Base-by-base conservation (phyloP, 2,797 vertebrate species). In the Anas acuta region DNA sequence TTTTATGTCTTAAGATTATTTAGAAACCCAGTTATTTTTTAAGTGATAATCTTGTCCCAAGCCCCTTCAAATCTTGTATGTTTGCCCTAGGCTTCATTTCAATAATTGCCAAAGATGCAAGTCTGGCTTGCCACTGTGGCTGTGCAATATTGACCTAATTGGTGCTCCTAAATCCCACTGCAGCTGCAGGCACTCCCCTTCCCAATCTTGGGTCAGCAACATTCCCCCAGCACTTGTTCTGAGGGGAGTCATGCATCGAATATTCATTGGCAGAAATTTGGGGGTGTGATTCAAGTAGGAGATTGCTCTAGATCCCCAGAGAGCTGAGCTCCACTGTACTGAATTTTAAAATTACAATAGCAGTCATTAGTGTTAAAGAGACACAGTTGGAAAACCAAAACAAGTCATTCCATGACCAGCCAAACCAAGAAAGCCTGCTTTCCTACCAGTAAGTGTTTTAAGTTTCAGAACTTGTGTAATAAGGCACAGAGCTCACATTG, bases 41-140 rank as follows among this genome's bases (percentile, higher is more conserved):
- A 1, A 41, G 53, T 47, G 30, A 21, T 5, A 26, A 39, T 13
- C 43, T 69, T 43, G 32, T 51, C 49, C 45, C 20, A 22, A 28
- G 11, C 21, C 9, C 35, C 13, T 43, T 64, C 21, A 32, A 47
- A 30, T 47, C n/a, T 39, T 8, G 0, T 2, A 0, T 15, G 5
- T 64, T 89, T 77, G 30, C 33, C 53, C 33, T 11, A 0, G 2
- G 15, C 66, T 81, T 74, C 1, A 0, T 66, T 74, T 51, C 57
- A 1, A 1, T 19, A 6, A 43, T 11, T 54, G 66, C 54, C 43
- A 6, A 22, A 58, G 64, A 35, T 56, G 2, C 37, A 28, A 57
- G 13, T 54, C 13, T 43, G 39, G 1, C 25, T 62, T 53, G 21
- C 60, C 43, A 3, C 65, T 45, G 18, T 0, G 39, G 25, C 19